Conservation (phyloP, 2,113 vertebrate species). For the Globicephala melas region DNA sequence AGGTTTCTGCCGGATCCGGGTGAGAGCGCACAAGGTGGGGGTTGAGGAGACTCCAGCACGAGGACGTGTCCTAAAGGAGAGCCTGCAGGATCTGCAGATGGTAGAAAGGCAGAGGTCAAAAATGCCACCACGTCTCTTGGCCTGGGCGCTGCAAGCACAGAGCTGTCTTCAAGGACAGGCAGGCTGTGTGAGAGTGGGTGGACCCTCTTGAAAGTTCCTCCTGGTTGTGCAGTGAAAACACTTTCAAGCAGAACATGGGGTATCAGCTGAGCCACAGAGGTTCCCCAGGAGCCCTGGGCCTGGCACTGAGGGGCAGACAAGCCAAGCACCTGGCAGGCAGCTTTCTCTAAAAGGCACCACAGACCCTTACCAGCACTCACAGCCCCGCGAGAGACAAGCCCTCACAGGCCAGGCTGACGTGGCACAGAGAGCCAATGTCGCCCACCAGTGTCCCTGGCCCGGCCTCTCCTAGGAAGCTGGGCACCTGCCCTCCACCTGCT, state of each 20-base stretch:
- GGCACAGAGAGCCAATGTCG: fast-evolving
- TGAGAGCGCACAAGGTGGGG: fast-evolving
- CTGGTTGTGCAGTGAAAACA: background rate
- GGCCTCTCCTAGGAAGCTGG: background rate
- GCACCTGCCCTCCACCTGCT: background rate
- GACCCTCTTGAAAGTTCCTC: background rate
- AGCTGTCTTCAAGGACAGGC: background rate
- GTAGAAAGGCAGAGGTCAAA: background rate
- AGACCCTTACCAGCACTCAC: background rate
- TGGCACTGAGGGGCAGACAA: background rate
- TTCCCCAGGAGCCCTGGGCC: background rate
- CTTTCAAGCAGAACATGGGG: background rate
- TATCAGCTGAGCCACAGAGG: background rate
- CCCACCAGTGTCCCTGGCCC: background rate
- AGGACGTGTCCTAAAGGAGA: background rate
- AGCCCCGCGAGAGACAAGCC: fast-evolving
- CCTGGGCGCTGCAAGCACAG: background rate
- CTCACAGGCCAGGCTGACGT: background rate
- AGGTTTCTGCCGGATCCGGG: background rate
- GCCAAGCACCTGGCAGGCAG: background rate
- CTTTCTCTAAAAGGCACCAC: background rate
- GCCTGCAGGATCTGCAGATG: background rate
- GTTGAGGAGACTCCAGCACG: fast-evolving
- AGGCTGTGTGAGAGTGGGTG: fast-evolving
- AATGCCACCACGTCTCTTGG: background rate